phyloP scores from a whole-genome alignment of 2,113 vertebrate genomes.

The Astatotilapia flaviijosephi region DNA sequence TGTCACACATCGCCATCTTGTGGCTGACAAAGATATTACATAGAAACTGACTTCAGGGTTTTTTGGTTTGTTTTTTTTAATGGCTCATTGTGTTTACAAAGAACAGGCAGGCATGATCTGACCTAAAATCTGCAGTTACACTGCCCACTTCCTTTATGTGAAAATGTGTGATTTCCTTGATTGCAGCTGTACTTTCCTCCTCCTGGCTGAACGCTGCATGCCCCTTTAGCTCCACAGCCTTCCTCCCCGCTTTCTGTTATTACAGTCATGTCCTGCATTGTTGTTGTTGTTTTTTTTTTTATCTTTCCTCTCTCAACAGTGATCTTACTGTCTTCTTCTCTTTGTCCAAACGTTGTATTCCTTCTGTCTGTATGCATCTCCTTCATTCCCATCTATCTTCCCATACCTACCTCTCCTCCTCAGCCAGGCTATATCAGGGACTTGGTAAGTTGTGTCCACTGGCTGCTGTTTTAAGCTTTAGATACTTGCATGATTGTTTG shows the following conservation, averaged over 20 bases:
- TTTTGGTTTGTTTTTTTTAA: background rate
- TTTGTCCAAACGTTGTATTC: slow-evolving; percentile 64
- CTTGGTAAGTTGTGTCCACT: slow-evolving; percentile 87
- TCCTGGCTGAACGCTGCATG: slow-evolving; percentile 64
- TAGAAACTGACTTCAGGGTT: background rate
- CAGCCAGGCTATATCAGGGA: slow-evolving; percentile 99
- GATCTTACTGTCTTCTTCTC: slow-evolving; percentile 79
- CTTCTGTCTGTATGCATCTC: slow-evolving; percentile 47
- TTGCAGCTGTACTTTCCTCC: slow-evolving; percentile 43
- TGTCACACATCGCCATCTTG: slow-evolving; percentile 31
- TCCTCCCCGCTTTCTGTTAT: slow-evolving; percentile 52
- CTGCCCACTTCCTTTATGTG: background rate
- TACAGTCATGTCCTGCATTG: slow-evolving; percentile 15
- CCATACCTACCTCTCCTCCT: slow-evolving; percentile 72
- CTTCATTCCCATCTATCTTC: slow-evolving; percentile 56
- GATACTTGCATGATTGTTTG: slow-evolving; percentile 35
- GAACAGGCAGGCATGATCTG: background rate
- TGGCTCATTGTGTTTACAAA: background rate
- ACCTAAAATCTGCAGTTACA: background rate
- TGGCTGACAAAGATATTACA: slow-evolving; percentile 13
- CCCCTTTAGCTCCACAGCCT: background rate
- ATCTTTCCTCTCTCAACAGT: slow-evolving; percentile 71
- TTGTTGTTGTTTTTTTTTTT: slow-evolving; percentile 37
- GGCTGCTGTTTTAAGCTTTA: slow-evolving; percentile 15
- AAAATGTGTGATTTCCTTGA: background rate